A percentile compares a stretch with the other conserved stretches of the same genome.
Evolutionary conservation across 2,888 invertebrate genomes (phyloP).

Genomic region (Corbicula japonica): DNA sequence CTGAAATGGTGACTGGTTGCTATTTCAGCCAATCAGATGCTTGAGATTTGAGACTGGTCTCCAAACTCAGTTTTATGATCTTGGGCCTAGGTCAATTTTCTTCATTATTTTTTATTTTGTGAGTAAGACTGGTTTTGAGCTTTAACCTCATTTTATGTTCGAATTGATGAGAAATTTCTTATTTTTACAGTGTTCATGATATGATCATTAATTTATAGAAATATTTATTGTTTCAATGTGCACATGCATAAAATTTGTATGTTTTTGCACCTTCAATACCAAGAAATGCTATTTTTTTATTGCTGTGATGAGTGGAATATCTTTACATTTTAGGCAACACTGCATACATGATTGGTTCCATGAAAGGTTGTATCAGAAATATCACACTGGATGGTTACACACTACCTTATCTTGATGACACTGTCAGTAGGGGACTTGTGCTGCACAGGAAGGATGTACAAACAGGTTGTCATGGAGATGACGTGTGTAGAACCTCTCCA

Average conservation of each 20-base stretch:
- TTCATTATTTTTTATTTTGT: not conserved
- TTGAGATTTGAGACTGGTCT: too few relatives aligned
- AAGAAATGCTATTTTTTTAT: too few relatives aligned
- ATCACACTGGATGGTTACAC: constrained; percentile 74
- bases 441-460: constrained; percentile 58
- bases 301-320: too few relatives aligned
- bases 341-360: constrained; percentile 70
- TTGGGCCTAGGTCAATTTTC: not conserved
- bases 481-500: constrained; percentile 74
- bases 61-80: too few relatives aligned
- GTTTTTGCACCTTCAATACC: too few relatives aligned
- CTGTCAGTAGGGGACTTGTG: constrained; percentile 43
- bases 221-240: too few relatives aligned
- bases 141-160: not conserved
- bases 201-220: too few relatives aligned
- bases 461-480: constrained; percentile 77
- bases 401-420: constrained; percentile 58
- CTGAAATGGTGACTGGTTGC: too few relatives aligned
- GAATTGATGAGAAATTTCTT: constrained; percentile 2
- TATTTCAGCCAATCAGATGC: too few relatives aligned
- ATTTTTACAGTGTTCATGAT: too few relatives aligned
- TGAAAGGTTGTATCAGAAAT: constrained; percentile 81
- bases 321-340: constrained; percentile 74
- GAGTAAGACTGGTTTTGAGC: not conserved
- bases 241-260: too few relatives aligned